Percentiles rank a stretch among this genome's conserved stretches.
phyloP scores from a whole-genome alignment of 2,888 invertebrate species.

The Amblyjoppa proteus region DNA sequence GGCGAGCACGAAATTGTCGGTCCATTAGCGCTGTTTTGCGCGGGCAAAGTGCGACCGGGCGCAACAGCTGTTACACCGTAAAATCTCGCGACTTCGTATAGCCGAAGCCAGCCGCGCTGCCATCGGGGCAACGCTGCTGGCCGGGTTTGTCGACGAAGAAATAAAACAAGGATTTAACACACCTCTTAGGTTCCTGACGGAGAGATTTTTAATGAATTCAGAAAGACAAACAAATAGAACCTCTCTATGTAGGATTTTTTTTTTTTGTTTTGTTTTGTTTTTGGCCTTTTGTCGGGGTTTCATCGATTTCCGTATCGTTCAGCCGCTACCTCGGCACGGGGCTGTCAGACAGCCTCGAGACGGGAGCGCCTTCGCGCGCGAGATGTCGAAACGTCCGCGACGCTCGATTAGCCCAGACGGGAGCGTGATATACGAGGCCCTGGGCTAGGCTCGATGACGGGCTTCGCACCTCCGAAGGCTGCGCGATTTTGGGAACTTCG shows the following conservation, averaged over 20 bases:
- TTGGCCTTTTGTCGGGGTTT: neutral
- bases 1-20: conserved; percentile 73
- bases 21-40: conserved; percentile 81
- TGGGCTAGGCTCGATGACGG: conserved; percentile 30
- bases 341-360: conserved; percentile 56
- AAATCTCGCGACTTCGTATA: conserved; percentile 67
- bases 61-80: conserved; percentile 80
- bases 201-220: neutral
- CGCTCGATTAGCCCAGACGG: conserved; percentile 71
- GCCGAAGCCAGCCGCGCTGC: neutral
- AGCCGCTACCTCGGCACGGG: conserved; percentile 32
- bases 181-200: conserved; percentile 1
- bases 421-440: conserved; percentile 69
- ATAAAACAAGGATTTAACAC: neutral
- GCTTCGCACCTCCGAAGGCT: conserved; percentile 16
- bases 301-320: conserved; percentile 55
- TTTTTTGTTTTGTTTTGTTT: neutral
- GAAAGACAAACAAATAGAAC: neutral
- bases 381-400: conserved; percentile 65
- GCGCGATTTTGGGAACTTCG: conserved; percentile 4
- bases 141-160: neutral
- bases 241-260: neutral
- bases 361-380: conserved; percentile 42
- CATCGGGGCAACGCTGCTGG: neutral
- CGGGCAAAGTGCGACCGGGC: conserved; percentile 75